phyloP scores from a whole-genome alignment of 2,113 vertebrate species.

The Drymodes brunneopygia region DNA sequence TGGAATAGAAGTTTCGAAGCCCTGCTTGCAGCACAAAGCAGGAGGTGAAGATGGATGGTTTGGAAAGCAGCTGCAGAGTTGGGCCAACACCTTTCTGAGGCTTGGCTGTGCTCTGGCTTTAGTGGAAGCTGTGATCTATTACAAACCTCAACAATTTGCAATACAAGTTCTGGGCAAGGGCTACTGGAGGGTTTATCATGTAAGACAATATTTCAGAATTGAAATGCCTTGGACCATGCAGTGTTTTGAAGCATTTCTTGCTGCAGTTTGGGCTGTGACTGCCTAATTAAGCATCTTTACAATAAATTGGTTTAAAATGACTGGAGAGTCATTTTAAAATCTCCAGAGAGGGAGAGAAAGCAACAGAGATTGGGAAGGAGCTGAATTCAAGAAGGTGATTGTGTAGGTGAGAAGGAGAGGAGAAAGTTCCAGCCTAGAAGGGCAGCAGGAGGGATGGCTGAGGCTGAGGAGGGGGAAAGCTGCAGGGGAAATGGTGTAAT shows the following conservation, averaged over 20 bases:
- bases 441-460: neutral
- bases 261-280: neutral
- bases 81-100: neutral
- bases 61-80: constrained; percentile 6
- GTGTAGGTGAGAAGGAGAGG: neutral
- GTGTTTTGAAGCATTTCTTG: neutral
- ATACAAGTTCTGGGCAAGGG: neutral
- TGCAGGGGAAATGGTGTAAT: neutral
- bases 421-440: neutral
- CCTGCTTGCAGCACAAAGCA: neutral
- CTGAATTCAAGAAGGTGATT: neutral
- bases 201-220: neutral
- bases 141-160: neutral
- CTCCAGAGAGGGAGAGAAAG: neutral
- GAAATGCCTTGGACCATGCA: neutral
- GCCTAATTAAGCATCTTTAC: neutral
- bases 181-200: neutral
- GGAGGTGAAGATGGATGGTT: constrained; percentile 29
- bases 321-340: too few species aligned
- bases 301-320: neutral
- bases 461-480: neutral
- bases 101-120: neutral
- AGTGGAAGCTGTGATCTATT: neutral
- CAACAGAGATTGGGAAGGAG: neutral
- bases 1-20: neutral